phyloP scores from a whole-genome alignment of 2,797 vertebrate species.

The Notolabrus celidotus region DNA sequence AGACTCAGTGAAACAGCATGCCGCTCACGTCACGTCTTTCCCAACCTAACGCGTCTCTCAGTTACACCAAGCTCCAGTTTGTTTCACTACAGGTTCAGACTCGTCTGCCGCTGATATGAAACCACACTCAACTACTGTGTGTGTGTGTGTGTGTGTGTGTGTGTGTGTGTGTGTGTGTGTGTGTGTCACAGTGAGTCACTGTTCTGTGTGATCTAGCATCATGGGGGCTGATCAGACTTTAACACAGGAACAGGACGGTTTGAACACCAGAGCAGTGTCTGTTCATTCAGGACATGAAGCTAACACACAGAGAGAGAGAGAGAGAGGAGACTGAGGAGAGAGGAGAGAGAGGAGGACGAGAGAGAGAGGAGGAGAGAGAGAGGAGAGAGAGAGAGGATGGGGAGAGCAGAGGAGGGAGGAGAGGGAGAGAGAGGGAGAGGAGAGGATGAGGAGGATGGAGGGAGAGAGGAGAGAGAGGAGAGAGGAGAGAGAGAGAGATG shows the following conservation, averaged over 20 bases:
- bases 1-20: too few relatives aligned
- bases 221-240: background rate
- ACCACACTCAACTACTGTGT: slow-evolving; percentile 19
- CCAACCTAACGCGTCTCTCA: background rate
- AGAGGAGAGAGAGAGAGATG: too few relatives aligned
- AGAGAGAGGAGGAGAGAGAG: too few relatives aligned
- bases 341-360: too few relatives aligned
- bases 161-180: background rate
- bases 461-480: too few relatives aligned
- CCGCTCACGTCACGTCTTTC: background rate
- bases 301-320: too few relatives aligned
- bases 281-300: too few relatives aligned
- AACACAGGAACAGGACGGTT: background rate
- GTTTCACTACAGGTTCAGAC: slow-evolving; percentile 42
- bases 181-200: slow-evolving; percentile 25
- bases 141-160: background rate
- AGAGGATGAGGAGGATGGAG: too few relatives aligned
- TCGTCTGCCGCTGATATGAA: slow-evolving; percentile 38
- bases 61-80: slow-evolving; percentile 12
- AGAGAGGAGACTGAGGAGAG: too few relatives aligned
- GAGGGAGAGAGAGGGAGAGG: too few relatives aligned
- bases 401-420: too few relatives aligned
- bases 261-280: background rate
- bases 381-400: too few relatives aligned
- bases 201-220: slow-evolving; percentile 29